Evolutionary conservation across 2,113 vertebrate genomes (phyloP), one percentile per base, ranked within the genome.

Genomic region (Gulo gulo): DNA sequence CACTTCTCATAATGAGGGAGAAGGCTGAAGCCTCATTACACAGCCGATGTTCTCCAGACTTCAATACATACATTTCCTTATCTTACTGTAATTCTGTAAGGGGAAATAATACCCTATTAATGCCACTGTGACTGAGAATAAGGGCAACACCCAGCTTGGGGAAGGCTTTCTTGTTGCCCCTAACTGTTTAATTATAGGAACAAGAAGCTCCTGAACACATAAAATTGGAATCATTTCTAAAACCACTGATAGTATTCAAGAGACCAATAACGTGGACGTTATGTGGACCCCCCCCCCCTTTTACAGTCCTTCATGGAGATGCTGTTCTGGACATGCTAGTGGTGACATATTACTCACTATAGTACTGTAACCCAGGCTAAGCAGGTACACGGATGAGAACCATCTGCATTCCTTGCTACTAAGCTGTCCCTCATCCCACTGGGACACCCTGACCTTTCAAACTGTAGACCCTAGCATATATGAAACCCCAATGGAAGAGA

Each of bases 141-240:
- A 96, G 23, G 47, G n/a, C 4, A 50, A 87, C 4, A 26, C 42
- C 14, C 31, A 83, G 52, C 6, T 47, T 92, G 67, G 63, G 92
- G 73, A 69, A 50, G 89, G 21, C 31, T 57, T 52, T 88, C 88
- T 80, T 55, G 29, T 65, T 91, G 76, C 92, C 92, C 97, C 61
- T 84, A 94, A 65, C 83, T 86, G 74, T 95, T 96, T 88, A 93
- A 93, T 92, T 92, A 94, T 31, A 59, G 36, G 73, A 96, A 98
- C 73, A 26, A 73, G 36, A 23, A 92, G 61, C 29, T 45, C 5
- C 29, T 94, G 71, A 85, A 82, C 95, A 98, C 52, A 91, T 86
- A 97, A 98, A 98, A 98, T 2, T 81, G 31, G 47, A 98, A 88
- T 96, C 88, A 88, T 91, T 97, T 98, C 94, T 97, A 97, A 98